Base-by-base conservation (phyloP, 1,140 invertebrate species). In the Megathymus violae region DNA sequence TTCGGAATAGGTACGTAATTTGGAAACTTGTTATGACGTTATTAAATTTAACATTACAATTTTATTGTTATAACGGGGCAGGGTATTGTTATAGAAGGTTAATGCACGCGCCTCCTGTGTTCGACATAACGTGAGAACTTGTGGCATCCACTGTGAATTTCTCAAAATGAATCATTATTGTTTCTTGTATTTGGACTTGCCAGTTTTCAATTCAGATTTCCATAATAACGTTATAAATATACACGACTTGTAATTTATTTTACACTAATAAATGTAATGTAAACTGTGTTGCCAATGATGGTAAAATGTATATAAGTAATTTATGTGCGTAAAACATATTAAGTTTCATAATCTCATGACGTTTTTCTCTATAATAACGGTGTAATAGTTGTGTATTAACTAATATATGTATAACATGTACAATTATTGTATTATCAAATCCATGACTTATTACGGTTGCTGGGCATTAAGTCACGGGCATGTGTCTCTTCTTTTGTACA, bases 91-190 rank as follows among this genome's bases (percentile, higher is more conserved):
- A 31, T 31, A n/a, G n/a, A 43, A 54, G 19, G 51, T 38, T 54
- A 46, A 58, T 25, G 52, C 13, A 34, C 41, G 40, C 14, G 27
- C 19, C 17, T 19, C 41, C 22, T 58, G 40, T 58, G 40, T 46
- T 34, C 52, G 25, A 58, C 52, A 34, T 58, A 58, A 34, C 41
- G 52, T 58, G 52, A 41, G 41, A 58, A 58, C 44, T 44, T 16
- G 41, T 19, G 19, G 40, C 40, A 44, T 43, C 27, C 52, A 44
- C 44, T 58, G 16, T 6, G 41, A 34, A 58, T 58, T 58, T 41
- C 52, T 58, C 15, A 34, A 46, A 10, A 58, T 58, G 52, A 58
- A 43, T 58, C 52, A 58, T 25, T 17, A 54, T 43, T 54, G 38
- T 54, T 58, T 58, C 15, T 34, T 25, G 52, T 44, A 44, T 44